Percentiles rank a stretch among this genome's conserved stretches.
phyloP scores from a whole-genome alignment of 2,797 vertebrate genomes.

The Gallinago nigripennis region DNA sequence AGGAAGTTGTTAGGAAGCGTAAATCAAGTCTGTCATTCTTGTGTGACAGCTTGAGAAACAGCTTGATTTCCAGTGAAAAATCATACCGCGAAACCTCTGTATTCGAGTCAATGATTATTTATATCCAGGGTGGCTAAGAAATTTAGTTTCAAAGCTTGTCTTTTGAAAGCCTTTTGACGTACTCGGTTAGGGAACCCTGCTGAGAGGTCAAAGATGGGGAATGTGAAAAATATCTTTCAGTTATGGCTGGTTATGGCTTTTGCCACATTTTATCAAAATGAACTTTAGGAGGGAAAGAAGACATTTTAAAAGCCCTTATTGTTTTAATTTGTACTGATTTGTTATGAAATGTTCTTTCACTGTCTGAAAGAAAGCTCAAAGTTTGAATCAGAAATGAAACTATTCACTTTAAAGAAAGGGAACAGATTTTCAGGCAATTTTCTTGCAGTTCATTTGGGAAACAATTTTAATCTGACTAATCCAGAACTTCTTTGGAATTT shows the following conservation, averaged over 20 bases:
- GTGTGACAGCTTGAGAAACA: background rate
- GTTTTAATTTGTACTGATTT: background rate
- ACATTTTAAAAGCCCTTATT: background rate
- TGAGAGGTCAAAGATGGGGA: background rate
- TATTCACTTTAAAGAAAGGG: background rate
- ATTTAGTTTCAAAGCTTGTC: background rate
- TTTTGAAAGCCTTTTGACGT: background rate
- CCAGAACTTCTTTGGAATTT: background rate
- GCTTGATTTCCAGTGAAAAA: background rate
- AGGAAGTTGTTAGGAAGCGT: background rate
- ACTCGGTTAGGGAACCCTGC: background rate
- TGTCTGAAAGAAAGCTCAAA: background rate
- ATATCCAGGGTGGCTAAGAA: background rate
- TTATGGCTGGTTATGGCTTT: background rate
- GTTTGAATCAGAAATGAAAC: background rate
- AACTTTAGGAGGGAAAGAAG: background rate
- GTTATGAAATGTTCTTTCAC: background rate
- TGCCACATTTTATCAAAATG: background rate
- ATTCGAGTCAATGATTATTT: background rate
- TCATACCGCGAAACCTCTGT: accelerated
- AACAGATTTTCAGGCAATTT: background rate
- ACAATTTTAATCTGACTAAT: background rate
- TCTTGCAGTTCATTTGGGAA: background rate
- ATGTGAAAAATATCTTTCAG: background rate
- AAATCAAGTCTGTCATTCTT: background rate